Conservation (phyloP, 2,113 vertebrate species). For the Phyllostomus discolor region DNA sequence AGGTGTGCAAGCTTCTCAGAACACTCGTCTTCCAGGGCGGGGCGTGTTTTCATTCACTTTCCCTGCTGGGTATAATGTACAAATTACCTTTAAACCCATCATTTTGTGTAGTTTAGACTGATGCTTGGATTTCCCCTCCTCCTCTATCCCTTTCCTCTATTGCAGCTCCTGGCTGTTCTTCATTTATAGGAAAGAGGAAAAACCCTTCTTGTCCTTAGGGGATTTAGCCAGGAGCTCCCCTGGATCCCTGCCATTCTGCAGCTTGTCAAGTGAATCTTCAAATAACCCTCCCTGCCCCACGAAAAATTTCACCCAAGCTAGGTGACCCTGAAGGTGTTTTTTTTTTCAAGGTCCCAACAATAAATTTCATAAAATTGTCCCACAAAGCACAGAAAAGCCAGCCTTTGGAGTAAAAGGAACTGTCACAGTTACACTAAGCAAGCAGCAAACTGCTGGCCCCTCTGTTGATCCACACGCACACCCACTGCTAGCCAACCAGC, state of each 20-base stretch:
- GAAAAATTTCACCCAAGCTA: neutral
- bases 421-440: neutral
- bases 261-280: conserved; percentile 11
- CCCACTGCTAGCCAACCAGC: accelerated
- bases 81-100: conserved; percentile 32
- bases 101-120: conserved; percentile 11
- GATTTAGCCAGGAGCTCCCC: neutral
- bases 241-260: neutral
- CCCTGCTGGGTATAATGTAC: neutral
- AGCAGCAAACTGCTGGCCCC: neutral
- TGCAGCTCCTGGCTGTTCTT: neutral
- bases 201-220: neutral
- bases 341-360: neutral
- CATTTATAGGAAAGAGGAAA: neutral
- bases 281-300: neutral
- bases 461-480: accelerated
- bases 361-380: neutral
- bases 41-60: neutral
- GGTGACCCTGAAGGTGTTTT: neutral
- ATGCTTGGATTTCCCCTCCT: neutral
- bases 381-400: neutral
- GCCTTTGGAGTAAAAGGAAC: neutral
- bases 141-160: neutral
- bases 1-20: neutral
- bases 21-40: neutral